Evolutionary conservation across 2,797 vertebrate species (phyloP).

Genomic region (Eulemur albifrons): DNA sequence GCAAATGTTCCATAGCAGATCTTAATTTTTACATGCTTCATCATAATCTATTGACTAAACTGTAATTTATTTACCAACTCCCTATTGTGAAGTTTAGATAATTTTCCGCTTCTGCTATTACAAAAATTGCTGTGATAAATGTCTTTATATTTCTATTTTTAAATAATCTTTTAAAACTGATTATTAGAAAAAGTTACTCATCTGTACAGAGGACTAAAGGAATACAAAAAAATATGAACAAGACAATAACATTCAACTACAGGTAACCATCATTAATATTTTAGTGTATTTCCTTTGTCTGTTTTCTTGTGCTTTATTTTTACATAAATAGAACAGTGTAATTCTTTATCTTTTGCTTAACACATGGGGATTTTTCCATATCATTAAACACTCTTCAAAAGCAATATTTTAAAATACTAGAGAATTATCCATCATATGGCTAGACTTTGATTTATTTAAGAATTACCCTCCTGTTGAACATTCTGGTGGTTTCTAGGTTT

Average conservation of each 20-base stretch:
- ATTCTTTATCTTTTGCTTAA: not conserved
- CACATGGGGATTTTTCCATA: not conserved
- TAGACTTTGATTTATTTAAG: constrained; percentile 5
- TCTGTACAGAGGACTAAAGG: not conserved
- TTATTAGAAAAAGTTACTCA: not conserved
- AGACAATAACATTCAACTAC: not conserved
- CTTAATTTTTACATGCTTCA: constrained; percentile 14
- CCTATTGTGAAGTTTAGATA: not conserved
- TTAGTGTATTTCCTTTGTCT: not conserved
- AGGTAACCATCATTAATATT: not conserved
- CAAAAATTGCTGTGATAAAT: not conserved
- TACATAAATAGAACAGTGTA: not conserved
- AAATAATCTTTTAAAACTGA: not conserved
- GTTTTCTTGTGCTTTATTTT: constrained; percentile 32
- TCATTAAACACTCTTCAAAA: not conserved
- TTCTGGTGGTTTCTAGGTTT: not conserved
- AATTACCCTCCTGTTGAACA: not conserved
- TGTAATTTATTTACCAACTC: not conserved
- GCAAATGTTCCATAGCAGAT: not conserved
- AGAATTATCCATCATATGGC: not conserved
- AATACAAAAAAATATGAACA: not conserved
- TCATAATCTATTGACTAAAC: not conserved
- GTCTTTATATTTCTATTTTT: not conserved
- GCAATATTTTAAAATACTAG: not conserved
- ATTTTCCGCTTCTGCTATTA: constrained; percentile 43